phyloP scores from a whole-genome alignment of 2,888 invertebrate genomes.

The Lasioglossum zephyrum region DNA sequence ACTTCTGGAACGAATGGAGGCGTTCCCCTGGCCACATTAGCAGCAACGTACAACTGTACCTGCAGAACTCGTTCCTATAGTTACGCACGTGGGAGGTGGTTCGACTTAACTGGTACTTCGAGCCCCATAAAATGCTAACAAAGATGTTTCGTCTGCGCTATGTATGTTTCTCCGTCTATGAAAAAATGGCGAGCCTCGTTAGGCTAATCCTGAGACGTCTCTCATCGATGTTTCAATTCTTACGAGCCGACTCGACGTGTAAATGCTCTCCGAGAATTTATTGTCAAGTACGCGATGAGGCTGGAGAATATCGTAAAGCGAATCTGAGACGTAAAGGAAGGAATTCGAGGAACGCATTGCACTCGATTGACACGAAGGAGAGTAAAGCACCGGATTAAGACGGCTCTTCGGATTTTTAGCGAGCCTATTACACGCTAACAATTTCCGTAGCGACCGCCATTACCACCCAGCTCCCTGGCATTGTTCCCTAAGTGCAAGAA shows the following conservation, averaged over 20 bases:
- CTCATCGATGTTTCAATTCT: not conserved
- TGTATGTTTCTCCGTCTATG: not conserved
- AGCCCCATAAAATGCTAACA: conserved; percentile 1
- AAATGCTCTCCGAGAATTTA: no score
- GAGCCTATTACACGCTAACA: conserved; percentile 8
- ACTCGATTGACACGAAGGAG: not conserved
- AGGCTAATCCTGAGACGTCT: not conserved
- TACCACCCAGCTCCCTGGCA: not conserved
- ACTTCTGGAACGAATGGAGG: conserved; percentile 21
- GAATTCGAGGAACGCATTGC: not conserved
- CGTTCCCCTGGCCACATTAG: not conserved
- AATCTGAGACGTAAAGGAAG: not conserved
- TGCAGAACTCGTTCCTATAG: not conserved
- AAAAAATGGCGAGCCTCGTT: not conserved
- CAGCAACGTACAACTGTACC: conserved; percentile 15
- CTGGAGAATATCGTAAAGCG: not conserved
- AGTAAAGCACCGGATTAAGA: not conserved
- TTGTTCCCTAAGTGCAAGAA: conserved; percentile 12
- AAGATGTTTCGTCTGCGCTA: not conserved
- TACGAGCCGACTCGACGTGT: no score
- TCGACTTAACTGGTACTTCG: conserved; percentile 4
- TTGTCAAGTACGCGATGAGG: no score
- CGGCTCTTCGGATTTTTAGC: not conserved
- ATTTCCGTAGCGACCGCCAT: not conserved
- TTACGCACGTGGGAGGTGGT: conserved; percentile 2